Conservation (phyloP, 1,140 invertebrate species). For the Habropoda laboriosa region DNA sequence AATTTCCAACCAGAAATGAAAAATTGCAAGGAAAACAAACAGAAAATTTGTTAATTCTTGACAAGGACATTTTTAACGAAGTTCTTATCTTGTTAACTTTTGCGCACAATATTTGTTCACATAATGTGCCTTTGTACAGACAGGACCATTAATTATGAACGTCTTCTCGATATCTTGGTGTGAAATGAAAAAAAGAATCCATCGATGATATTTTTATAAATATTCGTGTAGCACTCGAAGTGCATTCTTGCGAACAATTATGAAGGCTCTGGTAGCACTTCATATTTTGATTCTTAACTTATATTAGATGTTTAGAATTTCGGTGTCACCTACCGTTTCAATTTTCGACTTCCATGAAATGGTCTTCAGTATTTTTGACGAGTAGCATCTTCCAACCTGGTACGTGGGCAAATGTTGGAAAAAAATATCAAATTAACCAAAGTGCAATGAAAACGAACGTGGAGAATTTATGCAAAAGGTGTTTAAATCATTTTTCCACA, state of each 20-base stretch:
- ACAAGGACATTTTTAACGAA: slow-evolving; percentile 17
- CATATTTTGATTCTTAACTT: slow-evolving; percentile 25
- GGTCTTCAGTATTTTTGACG: neutral
- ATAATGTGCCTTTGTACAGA: slow-evolving; percentile 22
- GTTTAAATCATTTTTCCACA: neutral
- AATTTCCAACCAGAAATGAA: neutral
- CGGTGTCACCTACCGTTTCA: neutral
- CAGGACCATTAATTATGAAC: neutral
- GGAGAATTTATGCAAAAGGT: neutral
- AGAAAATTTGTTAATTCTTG: slow-evolving; percentile 37
- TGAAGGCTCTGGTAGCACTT: slow-evolving; percentile 41
- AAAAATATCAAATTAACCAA: neutral
- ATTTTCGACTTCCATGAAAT: neutral
- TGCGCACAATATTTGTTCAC: neutral
- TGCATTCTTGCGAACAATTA: neutral
- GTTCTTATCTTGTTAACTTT: slow-evolving; percentile 24
- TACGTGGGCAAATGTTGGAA: neutral
- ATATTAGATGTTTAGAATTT: slow-evolving; percentile 23
- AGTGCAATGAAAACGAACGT: no score
- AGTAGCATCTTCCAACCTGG: neutral
- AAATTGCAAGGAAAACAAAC: slow-evolving; percentile 31
- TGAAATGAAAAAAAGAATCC: neutral
- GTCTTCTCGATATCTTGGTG: neutral
- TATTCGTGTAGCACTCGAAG: slow-evolving; percentile 9
- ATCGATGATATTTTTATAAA: slow-evolving; percentile 22